Evolutionary conservation across 1,140 invertebrate species (phyloP).

Genomic region (Bactericera cockerelli): DNA sequence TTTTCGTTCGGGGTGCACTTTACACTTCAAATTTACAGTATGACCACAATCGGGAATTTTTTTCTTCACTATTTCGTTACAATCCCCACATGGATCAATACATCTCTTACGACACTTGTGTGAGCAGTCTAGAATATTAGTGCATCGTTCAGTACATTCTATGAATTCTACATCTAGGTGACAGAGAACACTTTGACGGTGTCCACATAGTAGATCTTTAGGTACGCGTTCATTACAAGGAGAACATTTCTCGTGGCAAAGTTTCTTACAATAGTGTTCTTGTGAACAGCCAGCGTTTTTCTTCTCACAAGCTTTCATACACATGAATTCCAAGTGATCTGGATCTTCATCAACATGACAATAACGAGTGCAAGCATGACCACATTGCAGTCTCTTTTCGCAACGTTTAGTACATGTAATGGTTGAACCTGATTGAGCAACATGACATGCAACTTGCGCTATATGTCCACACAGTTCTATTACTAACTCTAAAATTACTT

Average conservation of each 20-base stretch:
- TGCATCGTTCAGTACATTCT: slow-evolving; percentile 32
- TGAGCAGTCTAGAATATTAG: slow-evolving; percentile 30
- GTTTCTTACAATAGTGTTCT: slow-evolving; percentile 32
- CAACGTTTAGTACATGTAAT: slow-evolving; percentile 14
- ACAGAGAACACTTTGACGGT: slow-evolving; percentile 30
- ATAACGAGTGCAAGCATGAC: slow-evolving; percentile 19
- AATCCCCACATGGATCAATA: slow-evolving; percentile 30
- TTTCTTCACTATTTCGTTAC: slow-evolving; percentile 32
- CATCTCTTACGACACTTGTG: slow-evolving; percentile 35
- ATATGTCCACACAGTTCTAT: slow-evolving; percentile 33
- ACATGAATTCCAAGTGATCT: slow-evolving; percentile 24
- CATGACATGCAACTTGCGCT: slow-evolving; percentile 17
- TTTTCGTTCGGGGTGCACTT: not conserved
- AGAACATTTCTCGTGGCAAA: slow-evolving; percentile 34
- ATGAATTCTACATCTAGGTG: slow-evolving; percentile 26
- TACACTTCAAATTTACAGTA: slow-evolving; percentile 16
- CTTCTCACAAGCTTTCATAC: slow-evolving; percentile 31
- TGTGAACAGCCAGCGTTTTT: slow-evolving; percentile 29
- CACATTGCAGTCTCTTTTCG: slow-evolving; percentile 18
- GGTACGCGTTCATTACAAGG: slow-evolving; percentile 3
- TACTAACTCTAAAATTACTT: slow-evolving; percentile 23
- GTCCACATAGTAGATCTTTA: slow-evolving; percentile 18
- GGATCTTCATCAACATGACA: slow-evolving; percentile 20
- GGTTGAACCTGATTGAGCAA: not conserved
- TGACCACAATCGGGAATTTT: slow-evolving; percentile 24